Conservation (phyloP, 2,888 invertebrate genomes). For the Hetaerina titia region DNA sequence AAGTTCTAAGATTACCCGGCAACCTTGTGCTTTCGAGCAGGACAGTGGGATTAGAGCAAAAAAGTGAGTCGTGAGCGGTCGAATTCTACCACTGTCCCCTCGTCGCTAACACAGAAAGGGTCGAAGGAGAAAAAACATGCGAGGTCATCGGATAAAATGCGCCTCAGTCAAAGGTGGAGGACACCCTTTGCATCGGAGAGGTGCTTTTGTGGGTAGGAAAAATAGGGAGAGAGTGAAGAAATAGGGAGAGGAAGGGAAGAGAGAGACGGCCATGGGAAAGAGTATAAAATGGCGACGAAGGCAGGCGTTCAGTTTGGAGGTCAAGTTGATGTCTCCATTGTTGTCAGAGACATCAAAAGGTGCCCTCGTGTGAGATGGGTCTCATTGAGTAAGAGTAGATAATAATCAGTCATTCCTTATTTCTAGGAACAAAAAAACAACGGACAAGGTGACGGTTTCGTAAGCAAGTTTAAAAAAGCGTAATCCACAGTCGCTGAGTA, state of each 20-base stretch:
- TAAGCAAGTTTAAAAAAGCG: not conserved
- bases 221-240: not conserved
- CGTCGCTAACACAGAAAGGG: not conserved
- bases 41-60: not conserved
- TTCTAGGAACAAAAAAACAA: conserved; percentile 32
- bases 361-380: not conserved
- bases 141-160: not conserved
- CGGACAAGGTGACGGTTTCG: conserved; percentile 26
- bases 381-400: not conserved
- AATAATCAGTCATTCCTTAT: not conserved
- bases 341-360: not conserved
- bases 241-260: not conserved
- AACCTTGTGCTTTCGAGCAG: not conserved
- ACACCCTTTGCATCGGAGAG: not conserved
- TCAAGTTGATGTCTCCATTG: conserved; percentile 35
- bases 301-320: not conserved
- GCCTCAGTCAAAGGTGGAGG: not conserved
- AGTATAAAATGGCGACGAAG: not conserved
- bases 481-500: not conserved
- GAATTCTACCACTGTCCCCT: not conserved
- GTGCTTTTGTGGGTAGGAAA: not conserved
- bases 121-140: not conserved
- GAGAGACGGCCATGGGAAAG: not conserved
- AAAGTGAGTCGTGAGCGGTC: not conserved
- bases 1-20: not conserved